Evolutionary conservation across 2,797 vertebrate genomes (phyloP).

Genomic region (Xenops minutus): DNA sequence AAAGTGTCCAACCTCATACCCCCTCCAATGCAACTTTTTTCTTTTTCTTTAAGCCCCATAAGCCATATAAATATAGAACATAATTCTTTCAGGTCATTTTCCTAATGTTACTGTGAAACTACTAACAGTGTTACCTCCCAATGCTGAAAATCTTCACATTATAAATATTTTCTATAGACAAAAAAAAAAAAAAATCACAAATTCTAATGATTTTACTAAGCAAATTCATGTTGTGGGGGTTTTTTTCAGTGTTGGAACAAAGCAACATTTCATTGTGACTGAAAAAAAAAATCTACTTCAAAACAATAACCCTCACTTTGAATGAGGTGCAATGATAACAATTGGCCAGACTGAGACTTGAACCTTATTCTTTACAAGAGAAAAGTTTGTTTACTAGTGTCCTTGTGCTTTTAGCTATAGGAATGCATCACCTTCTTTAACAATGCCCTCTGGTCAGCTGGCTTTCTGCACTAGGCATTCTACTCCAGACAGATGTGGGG

Average conservation of each 20-base stretch:
- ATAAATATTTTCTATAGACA: neutral
- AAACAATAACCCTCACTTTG: neutral
- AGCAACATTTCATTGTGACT: neutral
- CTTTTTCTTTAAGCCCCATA: neutral
- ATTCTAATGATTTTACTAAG: neutral
- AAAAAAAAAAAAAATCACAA: neutral
- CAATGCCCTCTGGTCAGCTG: slow-evolving; percentile 21
- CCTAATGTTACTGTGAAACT: neutral
- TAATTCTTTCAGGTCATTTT: neutral
- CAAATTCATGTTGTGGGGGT: rapidly evolving
- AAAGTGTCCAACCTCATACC: neutral
- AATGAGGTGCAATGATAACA: neutral
- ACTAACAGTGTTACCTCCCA: neutral
- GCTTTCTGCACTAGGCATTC: neutral
- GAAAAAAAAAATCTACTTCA: neutral
- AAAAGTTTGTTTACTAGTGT: neutral
- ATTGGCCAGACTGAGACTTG: neutral
- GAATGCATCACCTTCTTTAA: neutral
- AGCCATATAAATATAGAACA: neutral
- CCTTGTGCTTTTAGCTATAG: neutral
- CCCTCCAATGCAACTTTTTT: neutral
- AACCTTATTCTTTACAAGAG: neutral
- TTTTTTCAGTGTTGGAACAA: neutral
- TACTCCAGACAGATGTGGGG: neutral
- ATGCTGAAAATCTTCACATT: neutral